Evolutionary conservation across 2,888 invertebrate species (phyloP), one percentile per base, ranked within the genome.

Genomic region (Ditula angustiorana): DNA sequence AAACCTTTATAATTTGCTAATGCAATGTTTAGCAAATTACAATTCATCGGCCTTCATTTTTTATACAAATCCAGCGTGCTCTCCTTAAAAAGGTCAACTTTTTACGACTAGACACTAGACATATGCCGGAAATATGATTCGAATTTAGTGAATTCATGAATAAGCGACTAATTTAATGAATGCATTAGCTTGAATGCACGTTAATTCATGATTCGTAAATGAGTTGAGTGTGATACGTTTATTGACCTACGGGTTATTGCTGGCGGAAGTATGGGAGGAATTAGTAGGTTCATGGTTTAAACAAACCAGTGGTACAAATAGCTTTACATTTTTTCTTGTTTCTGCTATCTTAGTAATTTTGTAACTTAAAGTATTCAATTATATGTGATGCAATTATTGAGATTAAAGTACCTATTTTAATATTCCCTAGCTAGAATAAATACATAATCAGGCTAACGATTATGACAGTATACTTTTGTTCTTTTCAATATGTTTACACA

Each of bases 11-110:
- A 30, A 35, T 0, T 44, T 16, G 11, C 13, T 10, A 21, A 5
- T 10, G 7, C n/a, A 44, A 13, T 24, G n/a, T 23, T 33, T 30
- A 47, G 21, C 26, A 62, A 44, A 47, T 57, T 52, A 57, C 57
- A 52, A 58, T 30, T 13, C 37, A 26, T 50, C 21, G 57, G 50
- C 63, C 63, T 63, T 63, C 50, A 50, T 49, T 57, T 62, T 63
- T 50, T 63, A 28, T 28, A 1, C n/a, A 13, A 49, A 30, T 37
- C 3, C 10, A 16, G 26, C 57, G 50, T 58, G 50, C 33, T 57
- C 50, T 61, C 46, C 33, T 41, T 50, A 37, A 63, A 46, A 63
- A 63, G 63, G 63, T 63, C 63, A 52, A 13, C 10, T 50, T 33
- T 50, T 55, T 21, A 35, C 19, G 8, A 7, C 13, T n/a, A 19